A percentile compares a stretch with the other conserved stretches of the same genome.
Conservation (phyloP, 2,113 vertebrate genomes). For the Muscicapa adusta region DNA sequence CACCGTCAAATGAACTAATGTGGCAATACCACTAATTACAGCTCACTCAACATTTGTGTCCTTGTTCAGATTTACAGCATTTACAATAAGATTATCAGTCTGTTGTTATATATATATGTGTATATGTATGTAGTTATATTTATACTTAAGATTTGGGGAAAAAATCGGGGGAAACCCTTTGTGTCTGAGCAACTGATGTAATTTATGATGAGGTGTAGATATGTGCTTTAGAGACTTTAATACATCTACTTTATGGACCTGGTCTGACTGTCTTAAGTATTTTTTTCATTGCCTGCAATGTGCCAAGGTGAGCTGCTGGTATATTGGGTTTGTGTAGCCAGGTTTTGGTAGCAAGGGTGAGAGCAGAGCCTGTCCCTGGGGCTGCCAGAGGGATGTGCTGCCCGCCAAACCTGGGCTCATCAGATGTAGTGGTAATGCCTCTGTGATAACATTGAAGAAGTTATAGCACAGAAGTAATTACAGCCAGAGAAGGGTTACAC, state of each 20-base stretch:
- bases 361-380: neutral
- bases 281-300: neutral
- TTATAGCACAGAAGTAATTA: neutral
- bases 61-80: neutral
- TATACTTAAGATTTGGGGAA: neutral
- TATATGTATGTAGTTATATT: neutral
- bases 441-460: neutral
- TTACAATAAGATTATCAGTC: neutral
- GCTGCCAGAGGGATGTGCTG: neutral
- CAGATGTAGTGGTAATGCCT: neutral
- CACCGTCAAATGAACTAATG: neutral
- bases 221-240: neutral
- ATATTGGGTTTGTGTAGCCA: neutral
- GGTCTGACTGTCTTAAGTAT: neutral
- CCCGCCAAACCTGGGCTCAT: fast-evolving
- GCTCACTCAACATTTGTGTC: neutral
- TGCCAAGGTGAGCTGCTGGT: neutral
- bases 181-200: neutral
- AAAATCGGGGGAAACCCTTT: neutral
- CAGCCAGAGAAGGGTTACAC: neutral
- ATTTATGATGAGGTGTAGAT: neutral
- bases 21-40: neutral
- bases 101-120: neutral
- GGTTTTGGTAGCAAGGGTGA: neutral
- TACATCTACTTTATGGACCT: neutral